Conservation (phyloP, 2,888 invertebrate genomes). For the Lasioglossum vierecki region DNA sequence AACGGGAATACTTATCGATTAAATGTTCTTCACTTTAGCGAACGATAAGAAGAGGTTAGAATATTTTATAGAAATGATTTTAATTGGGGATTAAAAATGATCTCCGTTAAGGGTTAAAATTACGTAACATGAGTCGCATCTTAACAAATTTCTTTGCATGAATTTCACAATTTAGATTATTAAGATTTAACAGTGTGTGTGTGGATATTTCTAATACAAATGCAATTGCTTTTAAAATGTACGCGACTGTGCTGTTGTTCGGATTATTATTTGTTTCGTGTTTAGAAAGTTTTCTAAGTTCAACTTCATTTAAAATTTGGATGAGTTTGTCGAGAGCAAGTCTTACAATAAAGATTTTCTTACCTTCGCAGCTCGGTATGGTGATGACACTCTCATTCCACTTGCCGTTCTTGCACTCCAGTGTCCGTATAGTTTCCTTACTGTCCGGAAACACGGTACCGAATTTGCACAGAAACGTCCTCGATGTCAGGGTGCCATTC, state of each 20-base stretch:
- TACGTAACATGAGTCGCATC: neutral
- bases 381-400: slow-evolving; percentile 86
- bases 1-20: neutral
- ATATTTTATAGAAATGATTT: neutral
- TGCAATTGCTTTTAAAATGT: neutral
- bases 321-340: neutral
- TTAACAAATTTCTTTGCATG: neutral
- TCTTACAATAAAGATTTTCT: slow-evolving; percentile 76
- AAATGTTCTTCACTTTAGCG: neutral
- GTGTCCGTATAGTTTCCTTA: slow-evolving; percentile 86
- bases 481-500: slow-evolving; percentile 87
- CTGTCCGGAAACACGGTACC: slow-evolving; percentile 89
- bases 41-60: neutral
- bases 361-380: slow-evolving; percentile 88
- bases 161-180: neutral
- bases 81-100: neutral
- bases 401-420: slow-evolving; percentile 88
- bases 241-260: neutral
- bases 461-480: slow-evolving; percentile 89
- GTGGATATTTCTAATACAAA: too few relatives aligned
- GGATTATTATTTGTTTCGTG: neutral
- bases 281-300: neutral
- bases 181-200: too few relatives aligned
- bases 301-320: neutral
- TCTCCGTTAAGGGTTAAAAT: neutral